phyloP scores from a whole-genome alignment of 2,888 invertebrate genomes.

The Dicyrtomina minuta region DNA sequence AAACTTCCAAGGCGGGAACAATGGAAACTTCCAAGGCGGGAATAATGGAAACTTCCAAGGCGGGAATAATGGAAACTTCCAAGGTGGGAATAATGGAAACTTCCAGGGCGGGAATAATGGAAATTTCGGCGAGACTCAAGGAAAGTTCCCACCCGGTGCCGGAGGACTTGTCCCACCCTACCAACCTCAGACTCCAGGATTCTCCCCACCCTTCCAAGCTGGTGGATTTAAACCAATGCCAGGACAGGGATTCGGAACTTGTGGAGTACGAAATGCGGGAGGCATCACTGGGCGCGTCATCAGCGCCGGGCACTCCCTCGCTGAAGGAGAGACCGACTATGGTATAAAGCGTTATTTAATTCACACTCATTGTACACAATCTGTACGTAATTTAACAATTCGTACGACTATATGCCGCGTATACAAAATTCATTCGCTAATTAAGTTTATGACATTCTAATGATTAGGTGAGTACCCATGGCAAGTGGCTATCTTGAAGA shows the following conservation, averaged over 20 bases:
- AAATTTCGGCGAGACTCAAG: slow-evolving; percentile 23
- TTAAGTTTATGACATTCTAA: no score
- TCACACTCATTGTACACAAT: background rate
- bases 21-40: background rate
- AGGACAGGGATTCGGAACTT: slow-evolving; percentile 60
- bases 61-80: background rate
- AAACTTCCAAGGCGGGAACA: background rate
- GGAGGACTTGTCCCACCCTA: slow-evolving; percentile 18
- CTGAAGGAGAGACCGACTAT: slow-evolving; percentile 36
- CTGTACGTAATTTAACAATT: no score
- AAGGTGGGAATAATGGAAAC: background rate
- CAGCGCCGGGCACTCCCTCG: slow-evolving; percentile 51
- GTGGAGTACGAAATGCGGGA: slow-evolving; percentile 80
- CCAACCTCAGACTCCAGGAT: slow-evolving; percentile 1
- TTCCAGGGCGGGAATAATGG: background rate
- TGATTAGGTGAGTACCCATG: slow-evolving; percentile 80
- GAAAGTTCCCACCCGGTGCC: slow-evolving; percentile 29
- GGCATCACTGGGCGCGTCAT: slow-evolving; percentile 89
- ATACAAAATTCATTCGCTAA: no score
- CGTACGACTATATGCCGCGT: no score
- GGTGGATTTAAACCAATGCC: slow-evolving; percentile 34
- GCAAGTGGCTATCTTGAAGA: slow-evolving; percentile 92
- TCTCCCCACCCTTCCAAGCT: slow-evolving; percentile 8
- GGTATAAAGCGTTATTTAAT: slow-evolving; percentile 32
- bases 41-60: background rate